Conservation (phyloP, 2,797 vertebrate genomes). For the Pipistrellus kuhlii region DNA sequence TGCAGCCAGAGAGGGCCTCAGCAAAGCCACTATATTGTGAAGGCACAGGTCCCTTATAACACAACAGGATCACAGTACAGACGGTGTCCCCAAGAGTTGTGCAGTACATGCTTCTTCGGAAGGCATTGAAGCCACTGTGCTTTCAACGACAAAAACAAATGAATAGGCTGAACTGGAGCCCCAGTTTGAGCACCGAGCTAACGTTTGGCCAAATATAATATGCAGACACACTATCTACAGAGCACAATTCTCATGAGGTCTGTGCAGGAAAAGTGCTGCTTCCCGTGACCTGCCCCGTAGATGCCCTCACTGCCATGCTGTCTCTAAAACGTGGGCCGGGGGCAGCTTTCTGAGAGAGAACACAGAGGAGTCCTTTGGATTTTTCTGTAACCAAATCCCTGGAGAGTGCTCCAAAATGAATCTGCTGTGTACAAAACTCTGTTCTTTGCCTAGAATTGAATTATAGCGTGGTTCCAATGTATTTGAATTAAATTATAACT, state of each 20-base stretch:
- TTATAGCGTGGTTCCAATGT: conserved; percentile 52
- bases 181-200: not conserved
- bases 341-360: not conserved
- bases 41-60: not conserved
- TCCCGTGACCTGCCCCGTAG: not conserved
- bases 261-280: not conserved
- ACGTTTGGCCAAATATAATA: not conserved
- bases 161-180: not conserved
- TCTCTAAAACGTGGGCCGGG: not conserved
- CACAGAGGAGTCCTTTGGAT: conserved; percentile 46
- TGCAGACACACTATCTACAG: not conserved
- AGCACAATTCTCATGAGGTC: not conserved
- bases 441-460: conserved; percentile 69
- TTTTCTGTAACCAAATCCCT: conserved; percentile 64
- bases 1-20: not conserved
- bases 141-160: not conserved
- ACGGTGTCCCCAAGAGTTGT: not conserved
- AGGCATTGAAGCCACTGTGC: not conserved
- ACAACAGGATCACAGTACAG: not conserved
- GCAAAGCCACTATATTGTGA: not conserved
- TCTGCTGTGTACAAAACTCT: conserved; percentile 58
- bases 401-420: conserved; percentile 62
- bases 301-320: not conserved
- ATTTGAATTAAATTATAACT: conserved; percentile 77
- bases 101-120: not conserved